phyloP scores from a whole-genome alignment of 2,797 vertebrate species.

The Sebastes ruberrimus region DNA sequence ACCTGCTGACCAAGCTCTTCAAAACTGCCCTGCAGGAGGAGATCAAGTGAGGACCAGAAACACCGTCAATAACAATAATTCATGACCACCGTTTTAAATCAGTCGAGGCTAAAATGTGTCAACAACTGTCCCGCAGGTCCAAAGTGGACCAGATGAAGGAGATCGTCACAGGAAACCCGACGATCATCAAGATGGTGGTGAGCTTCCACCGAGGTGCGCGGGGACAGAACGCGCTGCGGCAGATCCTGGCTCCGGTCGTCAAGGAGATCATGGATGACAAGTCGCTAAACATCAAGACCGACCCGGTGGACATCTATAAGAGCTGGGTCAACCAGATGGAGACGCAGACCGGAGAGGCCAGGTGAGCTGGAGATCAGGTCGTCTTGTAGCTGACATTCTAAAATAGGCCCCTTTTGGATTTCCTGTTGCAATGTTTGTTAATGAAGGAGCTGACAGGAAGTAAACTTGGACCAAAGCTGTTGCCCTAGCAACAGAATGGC shows the following conservation, averaged over 20 bases:
- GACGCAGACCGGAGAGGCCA: conserved; percentile 97
- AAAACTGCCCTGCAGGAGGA: conserved; percentile 97
- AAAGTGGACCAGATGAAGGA: conserved; percentile 99
- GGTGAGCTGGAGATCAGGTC: conserved; percentile 75
- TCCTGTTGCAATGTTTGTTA: too few relatives aligned
- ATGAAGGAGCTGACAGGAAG: too few relatives aligned
- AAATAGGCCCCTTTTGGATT: too few relatives aligned
- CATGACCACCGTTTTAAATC: background rate
- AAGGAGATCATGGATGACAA: conserved; percentile 99
- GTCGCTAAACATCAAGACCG: conserved; percentile 95
- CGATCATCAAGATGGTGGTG: conserved; percentile 99
- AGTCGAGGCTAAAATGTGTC: background rate
- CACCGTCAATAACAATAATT: accelerated
- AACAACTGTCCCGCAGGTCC: conserved; percentile 81
- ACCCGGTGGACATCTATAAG: conserved; percentile 98
- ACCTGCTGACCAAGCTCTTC: conserved; percentile 94
- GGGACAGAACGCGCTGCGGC: conserved; percentile 94
- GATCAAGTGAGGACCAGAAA: conserved; percentile 88
- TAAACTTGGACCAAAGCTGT: too few relatives aligned
- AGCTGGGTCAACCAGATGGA: conserved; percentile 99
- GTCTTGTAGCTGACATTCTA: background rate
- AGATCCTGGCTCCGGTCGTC: conserved; percentile 94
- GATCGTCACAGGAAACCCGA: conserved; percentile 97
- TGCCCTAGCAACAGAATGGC: too few relatives aligned
- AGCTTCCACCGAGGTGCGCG: conserved; percentile 96